Percentiles rank a stretch among this genome's conserved stretches.
Conservation (phyloP, 1,140 invertebrate genomes). For the Drosophila trapezifrons region DNA sequence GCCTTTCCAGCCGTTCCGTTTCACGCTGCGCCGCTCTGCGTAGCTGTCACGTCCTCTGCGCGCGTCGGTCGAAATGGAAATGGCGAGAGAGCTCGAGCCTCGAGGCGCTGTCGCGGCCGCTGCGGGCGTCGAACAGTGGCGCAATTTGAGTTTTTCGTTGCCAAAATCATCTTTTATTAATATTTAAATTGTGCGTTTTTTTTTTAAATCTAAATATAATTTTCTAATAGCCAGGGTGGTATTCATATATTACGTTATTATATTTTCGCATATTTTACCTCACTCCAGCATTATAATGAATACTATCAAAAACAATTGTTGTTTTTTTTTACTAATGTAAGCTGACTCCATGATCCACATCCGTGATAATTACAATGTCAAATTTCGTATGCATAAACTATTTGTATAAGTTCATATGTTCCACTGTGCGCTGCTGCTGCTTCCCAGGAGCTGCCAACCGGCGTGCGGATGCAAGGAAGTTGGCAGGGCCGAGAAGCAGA, state of each 20-base stretch:
- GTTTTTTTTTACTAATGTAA: background rate
- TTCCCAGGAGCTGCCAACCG: constrained; percentile 17
- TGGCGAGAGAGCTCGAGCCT: constrained; percentile 23
- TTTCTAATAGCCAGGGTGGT: background rate
- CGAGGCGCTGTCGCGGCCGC: constrained; percentile 13
- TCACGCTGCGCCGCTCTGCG: constrained; percentile 33
- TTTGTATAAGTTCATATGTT: too few species aligned
- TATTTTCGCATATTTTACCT: background rate
- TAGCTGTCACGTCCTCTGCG: constrained; percentile 47
- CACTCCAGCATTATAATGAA: too few species aligned
- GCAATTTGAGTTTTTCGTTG: background rate
- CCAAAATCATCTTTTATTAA: background rate
- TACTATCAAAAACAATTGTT: too few species aligned
- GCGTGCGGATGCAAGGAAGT: constrained; percentile 6
- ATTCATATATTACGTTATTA: background rate
- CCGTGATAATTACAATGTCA: too few species aligned
- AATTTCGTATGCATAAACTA: too few species aligned
- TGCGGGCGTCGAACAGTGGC: constrained; percentile 11
- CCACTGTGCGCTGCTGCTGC: background rate
- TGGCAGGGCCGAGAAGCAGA: constrained; percentile 10
- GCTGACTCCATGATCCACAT: too few species aligned
- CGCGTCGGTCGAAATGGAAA: constrained; percentile 66
- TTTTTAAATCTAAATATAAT: background rate
- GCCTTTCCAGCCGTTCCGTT: constrained; percentile 12
- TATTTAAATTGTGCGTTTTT: too few species aligned